Evolutionary conservation across 2,797 vertebrate species (phyloP).

Genomic region (Corythornis leucogaster): DNA sequence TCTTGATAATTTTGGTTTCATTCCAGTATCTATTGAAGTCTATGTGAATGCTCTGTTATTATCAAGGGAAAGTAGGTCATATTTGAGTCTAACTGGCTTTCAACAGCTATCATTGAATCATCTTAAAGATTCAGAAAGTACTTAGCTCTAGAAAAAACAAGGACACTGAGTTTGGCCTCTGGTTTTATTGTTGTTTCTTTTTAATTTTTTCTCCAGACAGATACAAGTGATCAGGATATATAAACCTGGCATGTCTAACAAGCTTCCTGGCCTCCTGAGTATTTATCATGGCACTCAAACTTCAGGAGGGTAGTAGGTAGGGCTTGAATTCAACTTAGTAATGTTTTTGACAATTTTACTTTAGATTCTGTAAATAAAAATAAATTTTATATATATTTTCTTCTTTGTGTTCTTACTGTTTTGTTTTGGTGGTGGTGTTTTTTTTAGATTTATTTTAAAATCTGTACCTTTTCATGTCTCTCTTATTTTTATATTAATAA

Average conservation of each 20-base stretch:
- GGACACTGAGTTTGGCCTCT: neutral
- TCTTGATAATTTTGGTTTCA: conserved; percentile 13
- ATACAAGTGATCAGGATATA: neutral
- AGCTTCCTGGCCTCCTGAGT: neutral
- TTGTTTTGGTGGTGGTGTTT: no score
- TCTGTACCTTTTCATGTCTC: neutral
- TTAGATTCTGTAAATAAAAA: neutral
- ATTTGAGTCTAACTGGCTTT: neutral
- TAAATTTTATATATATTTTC: neutral
- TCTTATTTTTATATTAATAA: conserved; percentile 26
- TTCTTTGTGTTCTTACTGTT: no score
- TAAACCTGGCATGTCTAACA: neutral
- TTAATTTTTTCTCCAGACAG: neutral
- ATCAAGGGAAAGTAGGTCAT: neutral
- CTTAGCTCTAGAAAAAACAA: neutral
- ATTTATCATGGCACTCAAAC: neutral
- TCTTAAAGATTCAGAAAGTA: neutral
- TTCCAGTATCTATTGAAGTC: conserved; percentile 15
- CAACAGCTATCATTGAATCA: neutral
- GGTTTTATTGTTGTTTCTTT: neutral
- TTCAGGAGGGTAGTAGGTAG: neutral
- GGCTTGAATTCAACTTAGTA: neutral
- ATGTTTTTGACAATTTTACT: neutral
- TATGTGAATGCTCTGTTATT: neutral
- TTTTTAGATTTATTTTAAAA: no score